These are phyloP conservation scores for Atherinosoma microstoma DNA, from an alignment of 2,797 vertebrate genomes.

Conservation along the genomic window DNA sequence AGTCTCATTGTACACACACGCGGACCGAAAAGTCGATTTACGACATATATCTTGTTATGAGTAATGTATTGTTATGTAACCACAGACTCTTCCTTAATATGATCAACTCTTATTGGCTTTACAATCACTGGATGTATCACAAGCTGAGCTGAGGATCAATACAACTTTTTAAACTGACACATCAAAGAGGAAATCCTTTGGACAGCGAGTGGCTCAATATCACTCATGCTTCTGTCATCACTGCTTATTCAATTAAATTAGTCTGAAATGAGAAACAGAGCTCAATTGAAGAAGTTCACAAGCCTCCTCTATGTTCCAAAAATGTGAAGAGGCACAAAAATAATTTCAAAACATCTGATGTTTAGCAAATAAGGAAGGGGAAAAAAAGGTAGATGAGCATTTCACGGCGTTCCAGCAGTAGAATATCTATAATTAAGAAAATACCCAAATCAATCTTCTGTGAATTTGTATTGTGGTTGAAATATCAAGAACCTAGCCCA, in stretches of 20 bases:
- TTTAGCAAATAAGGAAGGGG: neutral
- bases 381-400: neutral
- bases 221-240: neutral
- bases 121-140: neutral
- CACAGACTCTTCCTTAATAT: neutral
- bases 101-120: neutral
- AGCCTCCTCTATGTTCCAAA: neutral
- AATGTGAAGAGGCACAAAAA: neutral
- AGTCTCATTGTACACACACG: constrained; percentile 8
- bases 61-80: neutral
- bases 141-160: neutral
- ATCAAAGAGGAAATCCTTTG: neutral
- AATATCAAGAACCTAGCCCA: neutral
- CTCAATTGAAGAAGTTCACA: neutral
- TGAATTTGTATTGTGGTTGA: too few species aligned
- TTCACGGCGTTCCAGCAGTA: neutral
- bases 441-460: neutral
- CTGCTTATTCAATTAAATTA: neutral
- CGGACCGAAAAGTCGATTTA: neutral
- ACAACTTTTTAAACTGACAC: neutral
- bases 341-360: neutral
- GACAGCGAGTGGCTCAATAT: neutral
- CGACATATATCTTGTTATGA: neutral
- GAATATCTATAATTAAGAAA: neutral
- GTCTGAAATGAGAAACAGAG: neutral